These are phyloP conservation scores for Eriosoma lanigerum DNA, from an alignment of 1,140 invertebrate species.

Conservation along the genomic window DNA sequence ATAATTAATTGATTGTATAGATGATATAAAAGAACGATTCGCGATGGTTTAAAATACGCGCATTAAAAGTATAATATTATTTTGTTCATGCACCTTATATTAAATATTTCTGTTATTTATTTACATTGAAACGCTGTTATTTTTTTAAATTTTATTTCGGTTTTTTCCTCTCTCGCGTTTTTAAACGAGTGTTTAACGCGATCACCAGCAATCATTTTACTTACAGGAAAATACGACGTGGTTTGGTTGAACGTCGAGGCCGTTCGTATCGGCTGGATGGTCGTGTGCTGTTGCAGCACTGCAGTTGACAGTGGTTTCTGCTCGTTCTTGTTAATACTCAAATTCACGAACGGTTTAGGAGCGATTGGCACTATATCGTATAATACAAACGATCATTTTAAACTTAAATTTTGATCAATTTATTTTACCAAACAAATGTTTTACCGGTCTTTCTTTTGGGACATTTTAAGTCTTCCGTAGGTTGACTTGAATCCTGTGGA, in stretches of 20 bases:
- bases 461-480: slow-evolving; percentile 66
- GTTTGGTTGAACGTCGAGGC: background rate
- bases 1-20: too few relatives aligned
- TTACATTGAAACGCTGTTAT: too few relatives aligned
- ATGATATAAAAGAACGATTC: too few relatives aligned
- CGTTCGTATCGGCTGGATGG: background rate
- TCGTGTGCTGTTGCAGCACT: background rate
- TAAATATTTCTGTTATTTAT: too few relatives aligned
- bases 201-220: background rate
- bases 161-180: too few relatives aligned
- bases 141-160: too few relatives aligned
- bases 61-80: too few relatives aligned
- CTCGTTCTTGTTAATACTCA: slow-evolving; percentile 42
- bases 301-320: background rate
- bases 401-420: too few relatives aligned
- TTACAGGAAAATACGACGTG: background rate
- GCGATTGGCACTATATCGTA: background rate
- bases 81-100: too few relatives aligned
- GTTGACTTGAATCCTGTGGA: slow-evolving; percentile 65
- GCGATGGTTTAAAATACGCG: too few relatives aligned
- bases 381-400: too few relatives aligned
- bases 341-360: slow-evolving; percentile 11
- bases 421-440: background rate
- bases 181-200: too few relatives aligned
- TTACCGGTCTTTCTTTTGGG: slow-evolving; percentile 16